phyloP scores from a whole-genome alignment of 2,797 vertebrate genomes.

The Pelodytes ibericus region DNA sequence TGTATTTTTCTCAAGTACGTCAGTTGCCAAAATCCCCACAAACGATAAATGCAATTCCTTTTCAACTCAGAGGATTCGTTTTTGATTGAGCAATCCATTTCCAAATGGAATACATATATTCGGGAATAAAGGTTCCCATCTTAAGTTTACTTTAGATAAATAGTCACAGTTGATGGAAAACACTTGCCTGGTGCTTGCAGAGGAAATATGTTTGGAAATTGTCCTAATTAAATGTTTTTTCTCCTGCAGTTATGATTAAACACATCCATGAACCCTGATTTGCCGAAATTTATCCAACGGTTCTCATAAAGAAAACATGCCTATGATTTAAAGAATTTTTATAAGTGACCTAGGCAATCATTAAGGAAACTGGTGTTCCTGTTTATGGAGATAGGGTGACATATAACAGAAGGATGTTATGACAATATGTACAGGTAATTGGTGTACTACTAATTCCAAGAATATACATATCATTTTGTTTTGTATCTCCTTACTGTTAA shows the following conservation, averaged over 20 bases:
- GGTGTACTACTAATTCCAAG: too few relatives aligned
- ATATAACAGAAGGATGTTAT: slow-evolving; percentile 62
- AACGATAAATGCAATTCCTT: slow-evolving; percentile 23
- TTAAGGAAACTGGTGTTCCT: slow-evolving; percentile 69
- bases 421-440: too few relatives aligned
- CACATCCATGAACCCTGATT: neutral
- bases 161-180: slow-evolving; percentile 22
- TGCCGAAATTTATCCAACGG: neutral
- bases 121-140: slow-evolving; percentile 28
- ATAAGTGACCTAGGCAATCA: slow-evolving; percentile 63
- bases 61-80: slow-evolving; percentile 19
- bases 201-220: neutral
- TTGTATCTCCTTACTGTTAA: too few relatives aligned
- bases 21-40: neutral
- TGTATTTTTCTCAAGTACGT: slow-evolving; percentile 15
- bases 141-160: slow-evolving; percentile 30
- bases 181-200: slow-evolving; percentile 14
- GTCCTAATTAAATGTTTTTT: neutral
- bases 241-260: neutral
- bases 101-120: slow-evolving; percentile 26
- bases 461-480: too few relatives aligned
- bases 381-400: slow-evolving; percentile 64
- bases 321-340: slow-evolving; percentile 64
- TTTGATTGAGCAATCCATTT: slow-evolving; percentile 47
- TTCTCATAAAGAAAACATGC: slow-evolving; percentile 69